A percentile compares a stretch with the other conserved stretches of the same genome.
Evolutionary conservation across 30 jellyfish, hydroid and myxozoan genomes (phyloP).

Genomic region (Cassiopea andromeda): DNA sequence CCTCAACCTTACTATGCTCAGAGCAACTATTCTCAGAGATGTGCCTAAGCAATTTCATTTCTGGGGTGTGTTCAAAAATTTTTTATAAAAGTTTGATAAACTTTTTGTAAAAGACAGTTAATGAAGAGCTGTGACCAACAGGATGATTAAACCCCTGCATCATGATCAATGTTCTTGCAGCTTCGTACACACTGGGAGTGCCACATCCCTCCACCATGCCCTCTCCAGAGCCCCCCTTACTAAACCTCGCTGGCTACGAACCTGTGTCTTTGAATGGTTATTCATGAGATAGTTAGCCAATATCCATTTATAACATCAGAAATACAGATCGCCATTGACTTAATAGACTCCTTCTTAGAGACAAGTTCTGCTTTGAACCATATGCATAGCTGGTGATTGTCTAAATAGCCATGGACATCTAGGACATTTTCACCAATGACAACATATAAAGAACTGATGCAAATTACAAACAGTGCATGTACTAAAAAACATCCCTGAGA

Average conservation of each 20-base stretch:
- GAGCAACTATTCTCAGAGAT: too few species aligned
- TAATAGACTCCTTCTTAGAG: constrained; percentile 38
- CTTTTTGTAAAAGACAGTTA: too few species aligned
- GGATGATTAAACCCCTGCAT: too few species aligned
- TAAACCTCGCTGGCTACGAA: background rate
- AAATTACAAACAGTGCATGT: constrained; percentile 35
- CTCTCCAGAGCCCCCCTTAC: too few species aligned
- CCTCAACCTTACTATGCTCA: too few species aligned
- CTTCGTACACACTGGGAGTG: too few species aligned
- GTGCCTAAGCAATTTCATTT: too few species aligned
- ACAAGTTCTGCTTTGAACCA: constrained; percentile 67
- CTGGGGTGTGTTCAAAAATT: too few species aligned
- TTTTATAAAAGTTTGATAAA: too few species aligned
- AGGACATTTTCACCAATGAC: constrained; percentile 72
- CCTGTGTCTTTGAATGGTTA: constrained; percentile 49
- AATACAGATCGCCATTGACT: constrained; percentile 64
- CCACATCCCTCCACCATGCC: too few species aligned
- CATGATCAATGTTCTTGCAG: too few species aligned
- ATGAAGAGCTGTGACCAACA: too few species aligned
- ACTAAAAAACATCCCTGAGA: constrained; percentile 4
- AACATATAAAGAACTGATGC: constrained; percentile 50
- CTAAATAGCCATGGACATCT: constrained; percentile 74
- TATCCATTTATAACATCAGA: constrained; percentile 38
- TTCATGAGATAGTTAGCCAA: constrained; percentile 45
- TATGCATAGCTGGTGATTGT: constrained; percentile 65